Evolutionary conservation across 2,888 invertebrate species (phyloP).

Genomic region (Macrosiphum euphorbiae): DNA sequence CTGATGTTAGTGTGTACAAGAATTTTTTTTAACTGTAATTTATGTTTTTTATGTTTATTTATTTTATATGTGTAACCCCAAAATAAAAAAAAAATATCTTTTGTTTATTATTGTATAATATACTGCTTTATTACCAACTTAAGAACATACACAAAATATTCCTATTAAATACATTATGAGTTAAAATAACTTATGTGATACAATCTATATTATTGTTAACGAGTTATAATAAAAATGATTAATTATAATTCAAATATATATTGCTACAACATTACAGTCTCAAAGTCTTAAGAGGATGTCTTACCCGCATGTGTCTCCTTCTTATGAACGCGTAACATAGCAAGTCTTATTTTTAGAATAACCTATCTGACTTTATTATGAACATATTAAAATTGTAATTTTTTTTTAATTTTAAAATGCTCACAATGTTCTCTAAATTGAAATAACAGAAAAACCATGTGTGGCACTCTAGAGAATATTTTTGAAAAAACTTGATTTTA

Average conservation of each 20-base stretch:
- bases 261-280: background rate
- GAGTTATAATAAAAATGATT: background rate
- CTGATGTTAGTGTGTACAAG: background rate
- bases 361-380: background rate
- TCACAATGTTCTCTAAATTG: background rate
- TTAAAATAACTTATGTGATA: constrained; percentile 1
- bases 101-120: background rate
- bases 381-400: background rate
- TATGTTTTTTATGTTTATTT: constrained; percentile 8
- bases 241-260: background rate
- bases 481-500: background rate
- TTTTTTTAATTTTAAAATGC: background rate
- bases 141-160: background rate
- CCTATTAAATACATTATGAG: constrained; percentile 10
- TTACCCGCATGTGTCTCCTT: background rate
- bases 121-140: background rate
- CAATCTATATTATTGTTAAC: constrained; percentile 3
- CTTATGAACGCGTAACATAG: background rate
- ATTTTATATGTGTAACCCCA: background rate
- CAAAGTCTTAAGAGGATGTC: background rate
- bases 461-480: background rate
- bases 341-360: background rate
- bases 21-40: constrained; percentile 11
- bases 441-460: background rate
- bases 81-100: background rate